Evolutionary conservation across 2,113 vertebrate species (phyloP).

Genomic region (Tenrec ecaudatus): DNA sequence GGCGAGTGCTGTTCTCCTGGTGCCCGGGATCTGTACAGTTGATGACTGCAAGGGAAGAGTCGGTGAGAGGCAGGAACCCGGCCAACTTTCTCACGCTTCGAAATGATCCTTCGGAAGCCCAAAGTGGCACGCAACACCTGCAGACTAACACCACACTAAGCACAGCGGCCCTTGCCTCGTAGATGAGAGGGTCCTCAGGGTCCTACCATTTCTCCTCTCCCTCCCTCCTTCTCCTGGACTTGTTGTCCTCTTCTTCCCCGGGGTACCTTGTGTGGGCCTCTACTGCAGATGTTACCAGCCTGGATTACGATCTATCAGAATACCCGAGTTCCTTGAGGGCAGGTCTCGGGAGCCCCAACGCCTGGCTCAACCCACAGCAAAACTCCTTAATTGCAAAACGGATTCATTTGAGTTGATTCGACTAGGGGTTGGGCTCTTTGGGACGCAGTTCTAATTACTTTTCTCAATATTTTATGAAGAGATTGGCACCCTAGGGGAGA

Average conservation of each 20-base stretch:
- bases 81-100: neutral
- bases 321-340: neutral
- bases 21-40: constrained; percentile 98
- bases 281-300: neutral
- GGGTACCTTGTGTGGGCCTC: neutral
- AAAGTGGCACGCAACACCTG: neutral
- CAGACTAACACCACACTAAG: neutral
- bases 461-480: constrained; percentile 36
- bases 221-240: neutral
- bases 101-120: neutral
- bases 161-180: neutral
- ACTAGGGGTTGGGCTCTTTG: neutral
- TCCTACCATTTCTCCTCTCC: neutral
- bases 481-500: neutral
- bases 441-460: constrained; percentile 26
- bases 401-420: neutral
- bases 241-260: neutral
- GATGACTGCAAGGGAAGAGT: constrained; percentile 88
- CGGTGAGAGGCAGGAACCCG: neutral
- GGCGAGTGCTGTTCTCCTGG: constrained; percentile 94
- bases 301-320: neutral
- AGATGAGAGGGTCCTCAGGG: neutral
- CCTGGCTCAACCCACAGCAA: neutral
- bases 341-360: neutral
- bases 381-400: neutral